Percentiles rank a stretch among this genome's conserved stretches.
Evolutionary conservation across 2,888 invertebrate species (phyloP).

Genomic region (Apoda limacodes): DNA sequence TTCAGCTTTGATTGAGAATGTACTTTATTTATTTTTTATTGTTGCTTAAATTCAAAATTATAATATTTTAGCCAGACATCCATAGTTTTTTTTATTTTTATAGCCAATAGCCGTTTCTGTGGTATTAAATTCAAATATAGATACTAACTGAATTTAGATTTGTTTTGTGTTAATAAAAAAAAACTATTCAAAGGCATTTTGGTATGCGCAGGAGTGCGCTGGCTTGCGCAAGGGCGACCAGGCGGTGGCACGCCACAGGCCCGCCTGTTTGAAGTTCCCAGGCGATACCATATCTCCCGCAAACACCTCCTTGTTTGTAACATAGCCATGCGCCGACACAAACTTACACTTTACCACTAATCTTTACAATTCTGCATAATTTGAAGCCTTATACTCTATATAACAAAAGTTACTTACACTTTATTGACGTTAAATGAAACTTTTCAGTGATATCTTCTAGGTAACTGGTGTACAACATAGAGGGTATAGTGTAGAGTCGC

Average conservation of each 20-base stretch:
- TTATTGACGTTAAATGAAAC: no score
- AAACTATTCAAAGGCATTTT: constrained; percentile 18
- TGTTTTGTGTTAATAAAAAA: no score
- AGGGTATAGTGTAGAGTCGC: constrained; percentile 30
- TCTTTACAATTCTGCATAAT: constrained; percentile 6
- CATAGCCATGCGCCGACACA: constrained; percentile 50
- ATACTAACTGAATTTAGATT: no score
- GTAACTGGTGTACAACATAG: constrained; percentile 20
- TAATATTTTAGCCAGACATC: no score
- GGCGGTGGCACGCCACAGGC: constrained; percentile 48
- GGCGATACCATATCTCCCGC: constrained; percentile 65
- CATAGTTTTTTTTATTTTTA: no score
- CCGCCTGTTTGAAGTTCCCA: constrained; percentile 65
- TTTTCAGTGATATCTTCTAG: constrained; percentile 11
- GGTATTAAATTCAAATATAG: no score
- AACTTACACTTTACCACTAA: constrained; percentile 15
- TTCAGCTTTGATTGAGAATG: no score
- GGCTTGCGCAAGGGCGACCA: constrained; percentile 39
- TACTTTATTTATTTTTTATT: no score
- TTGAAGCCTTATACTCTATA: constrained; percentile 4
- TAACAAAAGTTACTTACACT: not conserved
- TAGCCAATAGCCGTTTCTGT: no score
- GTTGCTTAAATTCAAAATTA: no score
- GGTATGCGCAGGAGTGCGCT: constrained; percentile 30
- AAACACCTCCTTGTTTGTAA: constrained; percentile 64